Percentiles rank a stretch among this genome's conserved stretches.
These are phyloP conservation scores for Eriosoma lanigerum DNA, from an alignment of 1,140 invertebrate species.

Conservation along the genomic window DNA sequence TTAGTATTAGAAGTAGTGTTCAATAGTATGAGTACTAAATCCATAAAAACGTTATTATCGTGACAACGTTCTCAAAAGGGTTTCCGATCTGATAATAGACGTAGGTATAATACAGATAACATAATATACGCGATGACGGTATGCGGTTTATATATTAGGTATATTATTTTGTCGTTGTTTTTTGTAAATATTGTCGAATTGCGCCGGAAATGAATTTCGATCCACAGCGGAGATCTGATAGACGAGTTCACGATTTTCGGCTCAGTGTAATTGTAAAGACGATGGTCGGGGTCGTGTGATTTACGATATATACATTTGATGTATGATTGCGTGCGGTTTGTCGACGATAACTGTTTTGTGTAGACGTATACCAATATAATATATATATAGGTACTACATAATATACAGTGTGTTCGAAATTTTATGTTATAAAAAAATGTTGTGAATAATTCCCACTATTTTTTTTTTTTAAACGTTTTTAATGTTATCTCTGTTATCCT, in stretches of 20 bases:
- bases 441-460: too few relatives aligned
- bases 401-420: too few relatives aligned
- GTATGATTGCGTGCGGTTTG: background rate
- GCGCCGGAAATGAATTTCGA: constrained; percentile 12
- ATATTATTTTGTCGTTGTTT: background rate
- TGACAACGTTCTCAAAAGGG: too few relatives aligned
- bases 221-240: background rate
- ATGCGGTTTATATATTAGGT: too few relatives aligned
- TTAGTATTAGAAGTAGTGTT: too few relatives aligned
- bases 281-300: background rate
- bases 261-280: background rate
- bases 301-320: background rate
- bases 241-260: background rate
- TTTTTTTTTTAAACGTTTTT: too few relatives aligned
- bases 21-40: too few relatives aligned
- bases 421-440: too few relatives aligned
- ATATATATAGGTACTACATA: constrained; percentile 12
- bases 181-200: background rate
- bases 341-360: background rate
- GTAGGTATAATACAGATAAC: background rate
- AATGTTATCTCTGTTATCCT: too few relatives aligned
- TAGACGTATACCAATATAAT: background rate
- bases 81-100: background rate
- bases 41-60: too few relatives aligned
- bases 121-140: background rate